Percentiles rank a stretch among this genome's conserved stretches.
Evolutionary conservation across 2,113 vertebrate genomes (phyloP).

Genomic region (Leucoraja erinaceus): DNA sequence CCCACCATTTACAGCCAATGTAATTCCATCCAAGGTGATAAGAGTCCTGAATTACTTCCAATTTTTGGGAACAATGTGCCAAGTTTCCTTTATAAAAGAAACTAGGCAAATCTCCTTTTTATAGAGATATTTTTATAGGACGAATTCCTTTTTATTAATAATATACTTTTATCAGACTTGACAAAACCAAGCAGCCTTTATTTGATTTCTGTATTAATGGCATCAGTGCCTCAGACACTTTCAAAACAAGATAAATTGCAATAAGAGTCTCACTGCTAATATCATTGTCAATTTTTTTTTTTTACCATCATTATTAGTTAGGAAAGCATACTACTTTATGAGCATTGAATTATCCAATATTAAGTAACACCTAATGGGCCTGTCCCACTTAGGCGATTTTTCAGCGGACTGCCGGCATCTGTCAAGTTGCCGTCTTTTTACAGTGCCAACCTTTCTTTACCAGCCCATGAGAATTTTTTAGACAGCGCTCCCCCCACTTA

Average conservation of each 20-base stretch:
- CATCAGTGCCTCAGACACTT: background rate
- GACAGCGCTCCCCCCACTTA: no score
- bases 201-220: background rate
- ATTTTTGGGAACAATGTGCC: background rate
- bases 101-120: background rate
- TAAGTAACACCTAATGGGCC: no score
- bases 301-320: background rate
- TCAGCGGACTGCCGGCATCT: no score
- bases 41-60: no score
- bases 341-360: no score
- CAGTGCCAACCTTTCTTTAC: no score
- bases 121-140: background rate
- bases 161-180: background rate
- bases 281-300: background rate
- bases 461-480: no score
- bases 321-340: background rate
- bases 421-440: no score
- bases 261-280: background rate
- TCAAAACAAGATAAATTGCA: background rate
- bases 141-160: background rate
- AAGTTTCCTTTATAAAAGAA: background rate
- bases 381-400: no score
- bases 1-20: background rate
- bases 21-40: no score
- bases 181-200: background rate